Evolutionary conservation across 37 sponge, comb jelly and placozoan genomes (phyloP).

Genomic region (Halichondria panicea): DNA sequence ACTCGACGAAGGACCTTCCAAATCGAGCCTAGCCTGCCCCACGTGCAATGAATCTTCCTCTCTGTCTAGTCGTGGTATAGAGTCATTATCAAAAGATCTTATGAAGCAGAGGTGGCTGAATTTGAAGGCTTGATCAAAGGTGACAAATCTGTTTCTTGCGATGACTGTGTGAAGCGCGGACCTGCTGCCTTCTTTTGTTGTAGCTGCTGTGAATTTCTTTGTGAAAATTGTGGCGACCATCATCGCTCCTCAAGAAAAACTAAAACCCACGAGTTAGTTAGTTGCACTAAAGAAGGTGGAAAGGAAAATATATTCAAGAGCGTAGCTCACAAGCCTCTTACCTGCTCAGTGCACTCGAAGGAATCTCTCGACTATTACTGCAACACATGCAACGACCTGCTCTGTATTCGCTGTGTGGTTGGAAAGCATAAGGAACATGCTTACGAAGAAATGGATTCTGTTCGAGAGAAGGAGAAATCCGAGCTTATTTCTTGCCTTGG

Average conservation of each 20-base stretch:
- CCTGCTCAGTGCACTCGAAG: constrained; percentile 6
- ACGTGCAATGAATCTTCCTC: no score
- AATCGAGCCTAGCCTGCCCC: no score
- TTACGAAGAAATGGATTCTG: constrained; percentile 15
- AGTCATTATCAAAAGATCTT: no score
- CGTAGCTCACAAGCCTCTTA: constrained; percentile 6
- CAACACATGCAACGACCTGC: constrained; percentile 6
- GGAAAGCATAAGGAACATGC: constrained; percentile 14
- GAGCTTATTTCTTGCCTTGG: background rate
- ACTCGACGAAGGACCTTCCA: no score
- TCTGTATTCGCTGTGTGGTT: constrained; percentile 34
- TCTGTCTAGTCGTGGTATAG: no score
- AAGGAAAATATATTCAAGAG: constrained; percentile 1
- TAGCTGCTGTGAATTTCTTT: constrained; percentile 48
- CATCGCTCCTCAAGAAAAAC: constrained; percentile 17
- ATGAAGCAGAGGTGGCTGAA: no score
- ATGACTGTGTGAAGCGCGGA: no score
- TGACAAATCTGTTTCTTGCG: no score
- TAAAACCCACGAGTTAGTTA: constrained; percentile 26
- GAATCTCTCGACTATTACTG: constrained; percentile 35
- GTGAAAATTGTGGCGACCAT: constrained; percentile 22
- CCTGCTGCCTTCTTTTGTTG: constrained; percentile 34
- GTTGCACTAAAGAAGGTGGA: no score
- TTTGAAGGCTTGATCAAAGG: no score
- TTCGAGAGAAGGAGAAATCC: constrained; percentile 13